phyloP scores from a whole-genome alignment of 2,888 invertebrate genomes.

The Drosophila austrosaltans region DNA sequence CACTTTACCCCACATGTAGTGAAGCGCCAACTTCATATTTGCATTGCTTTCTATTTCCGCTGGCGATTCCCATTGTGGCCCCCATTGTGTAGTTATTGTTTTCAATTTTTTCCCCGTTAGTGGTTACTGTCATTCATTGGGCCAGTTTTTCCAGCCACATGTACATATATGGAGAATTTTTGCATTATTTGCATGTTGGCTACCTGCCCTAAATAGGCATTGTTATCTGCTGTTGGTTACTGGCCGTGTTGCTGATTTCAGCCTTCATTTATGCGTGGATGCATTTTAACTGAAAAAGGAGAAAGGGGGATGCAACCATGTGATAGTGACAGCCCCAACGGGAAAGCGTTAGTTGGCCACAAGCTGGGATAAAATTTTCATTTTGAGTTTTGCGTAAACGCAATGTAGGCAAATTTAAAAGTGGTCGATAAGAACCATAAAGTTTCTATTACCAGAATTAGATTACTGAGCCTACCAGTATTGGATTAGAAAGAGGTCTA shows the following conservation, averaged over 20 bases:
- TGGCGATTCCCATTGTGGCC: not conserved
- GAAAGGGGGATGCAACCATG: not conserved
- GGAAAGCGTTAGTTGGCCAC: constrained; percentile 1
- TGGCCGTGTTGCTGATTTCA: constrained; percentile 55
- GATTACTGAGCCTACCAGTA: too few species aligned
- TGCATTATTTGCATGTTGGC: constrained; percentile 55
- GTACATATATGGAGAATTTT: constrained; percentile 34
- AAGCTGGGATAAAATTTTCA: constrained; percentile 1
- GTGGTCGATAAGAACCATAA: too few species aligned
- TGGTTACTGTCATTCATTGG: constrained; percentile 69
- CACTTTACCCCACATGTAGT: not conserved
- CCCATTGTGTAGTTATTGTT: constrained; percentile 13
- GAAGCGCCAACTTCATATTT: not conserved
- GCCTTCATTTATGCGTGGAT: constrained; percentile 58
- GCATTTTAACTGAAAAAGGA: constrained; percentile 20
- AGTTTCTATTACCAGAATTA: too few species aligned
- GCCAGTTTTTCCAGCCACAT: constrained; percentile 3
- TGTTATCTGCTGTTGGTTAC: constrained; percentile 12
- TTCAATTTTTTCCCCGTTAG: constrained; percentile 46
- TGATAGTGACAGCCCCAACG: not conserved
- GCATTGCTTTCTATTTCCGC: constrained; percentile 4
- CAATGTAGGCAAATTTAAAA: not conserved
- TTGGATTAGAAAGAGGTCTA: too few species aligned
- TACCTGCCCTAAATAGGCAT: constrained; percentile 22
- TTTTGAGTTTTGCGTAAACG: not conserved